phyloP scores from a whole-genome alignment of 2,113 vertebrate species.

The Ardeotis arabs region DNA sequence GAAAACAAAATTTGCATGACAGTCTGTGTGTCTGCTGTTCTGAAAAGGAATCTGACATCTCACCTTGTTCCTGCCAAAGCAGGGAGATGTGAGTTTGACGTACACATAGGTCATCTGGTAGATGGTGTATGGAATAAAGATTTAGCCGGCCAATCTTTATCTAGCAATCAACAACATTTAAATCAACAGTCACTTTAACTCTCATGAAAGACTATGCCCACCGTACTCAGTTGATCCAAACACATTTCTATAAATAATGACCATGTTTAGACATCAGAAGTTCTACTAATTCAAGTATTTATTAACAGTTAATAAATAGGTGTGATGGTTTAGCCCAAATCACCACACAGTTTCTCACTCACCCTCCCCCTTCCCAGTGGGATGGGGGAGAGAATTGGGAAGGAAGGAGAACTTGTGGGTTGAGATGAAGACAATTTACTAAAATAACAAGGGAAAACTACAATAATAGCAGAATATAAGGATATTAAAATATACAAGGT shows the following conservation, averaged over 20 bases:
- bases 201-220: background rate
- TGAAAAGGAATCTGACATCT: background rate
- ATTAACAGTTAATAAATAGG: background rate
- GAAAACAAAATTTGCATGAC: background rate
- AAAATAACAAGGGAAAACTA: no score
- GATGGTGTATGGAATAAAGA: background rate
- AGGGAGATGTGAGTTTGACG: background rate
- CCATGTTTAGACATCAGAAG: background rate
- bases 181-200: background rate
- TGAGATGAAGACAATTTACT: no score
- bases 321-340: background rate
- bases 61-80: background rate
- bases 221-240: background rate
- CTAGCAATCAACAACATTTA: background rate
- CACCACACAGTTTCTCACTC: no score
- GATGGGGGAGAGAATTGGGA: no score
- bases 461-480: no score
- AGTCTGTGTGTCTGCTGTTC: background rate
- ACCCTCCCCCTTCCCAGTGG: no score
- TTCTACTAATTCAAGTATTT: background rate
- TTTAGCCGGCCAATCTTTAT: background rate
- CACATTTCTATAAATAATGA: background rate
- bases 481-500: no score
- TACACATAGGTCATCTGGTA: rapidly evolving
- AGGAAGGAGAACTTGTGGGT: no score